Evolutionary conservation across 2,113 vertebrate genomes (phyloP).

Genomic region (Dunckerocampus dactyliophorus): DNA sequence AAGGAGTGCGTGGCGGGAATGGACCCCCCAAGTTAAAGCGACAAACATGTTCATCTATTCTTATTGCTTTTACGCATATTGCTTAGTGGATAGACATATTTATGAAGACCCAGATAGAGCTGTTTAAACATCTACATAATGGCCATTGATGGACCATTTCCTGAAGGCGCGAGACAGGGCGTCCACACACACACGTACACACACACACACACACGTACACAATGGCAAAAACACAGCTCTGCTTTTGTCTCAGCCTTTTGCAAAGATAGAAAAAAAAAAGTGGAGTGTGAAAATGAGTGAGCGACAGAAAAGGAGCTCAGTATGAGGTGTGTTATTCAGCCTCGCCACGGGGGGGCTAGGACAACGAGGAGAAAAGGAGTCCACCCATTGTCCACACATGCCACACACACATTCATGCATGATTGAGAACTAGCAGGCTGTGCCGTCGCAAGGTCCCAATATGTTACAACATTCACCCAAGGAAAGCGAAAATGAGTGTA

Average conservation of each 20-base stretch:
- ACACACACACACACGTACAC: constrained; percentile 29
- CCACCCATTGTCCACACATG: constrained; percentile 73
- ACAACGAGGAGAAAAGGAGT: constrained; percentile 63
- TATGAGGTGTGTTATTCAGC: constrained; percentile 78
- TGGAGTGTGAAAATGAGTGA: constrained; percentile 72
- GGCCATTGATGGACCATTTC: constrained; percentile 55
- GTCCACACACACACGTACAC: constrained; percentile 22
- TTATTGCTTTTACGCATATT: constrained; percentile 1
- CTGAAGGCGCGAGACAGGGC: constrained; percentile 42
- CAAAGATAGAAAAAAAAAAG: constrained; percentile 71
- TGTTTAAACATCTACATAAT: constrained; percentile 61
- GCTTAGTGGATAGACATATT: constrained; percentile 20
- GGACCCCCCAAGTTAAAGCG: background rate
- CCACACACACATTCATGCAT: constrained; percentile 49
- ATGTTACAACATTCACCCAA: constrained; percentile 74
- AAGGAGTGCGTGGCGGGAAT: too few species aligned
- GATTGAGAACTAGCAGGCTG: constrained; percentile 41
- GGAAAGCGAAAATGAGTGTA: constrained; percentile 82
- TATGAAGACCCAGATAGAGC: constrained; percentile 19
- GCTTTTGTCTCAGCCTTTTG: constrained; percentile 67
- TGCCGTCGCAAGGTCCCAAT: constrained; percentile 62
- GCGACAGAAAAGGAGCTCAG: constrained; percentile 62
- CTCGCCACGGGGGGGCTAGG: constrained; percentile 69
- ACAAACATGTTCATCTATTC: background rate
- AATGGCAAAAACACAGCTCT: constrained; percentile 51